Conservation (phyloP, 2,888 invertebrate species). For the Mamestra brassicae region DNA sequence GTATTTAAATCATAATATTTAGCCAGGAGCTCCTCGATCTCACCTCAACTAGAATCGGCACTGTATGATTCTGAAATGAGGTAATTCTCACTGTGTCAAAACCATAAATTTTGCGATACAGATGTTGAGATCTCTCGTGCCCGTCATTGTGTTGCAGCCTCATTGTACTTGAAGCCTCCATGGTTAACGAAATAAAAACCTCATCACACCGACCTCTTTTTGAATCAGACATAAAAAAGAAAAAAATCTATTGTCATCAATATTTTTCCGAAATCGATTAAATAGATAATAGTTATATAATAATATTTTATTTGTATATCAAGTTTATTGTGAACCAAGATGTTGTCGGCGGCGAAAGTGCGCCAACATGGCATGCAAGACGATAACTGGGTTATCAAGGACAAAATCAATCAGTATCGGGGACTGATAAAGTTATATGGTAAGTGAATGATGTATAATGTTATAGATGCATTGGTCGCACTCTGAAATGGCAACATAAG, state of each 20-base stretch:
- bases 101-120: too few species aligned
- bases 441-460: slow-evolving; percentile 74
- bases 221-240: background rate
- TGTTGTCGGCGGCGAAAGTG: slow-evolving; percentile 91
- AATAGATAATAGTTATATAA: slow-evolving; percentile 1
- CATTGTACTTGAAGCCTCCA: too few species aligned
- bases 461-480: too few species aligned
- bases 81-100: too few species aligned
- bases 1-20: too few species aligned
- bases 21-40: too few species aligned
- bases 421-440: slow-evolving; percentile 92
- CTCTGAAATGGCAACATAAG: too few species aligned
- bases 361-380: slow-evolving; percentile 92
- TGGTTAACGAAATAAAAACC: background rate
- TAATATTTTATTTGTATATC: slow-evolving; percentile 30
- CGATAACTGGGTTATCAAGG: slow-evolving; percentile 92
- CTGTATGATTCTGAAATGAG: too few species aligned
- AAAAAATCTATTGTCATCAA: slow-evolving; percentile 16
- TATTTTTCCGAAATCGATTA: slow-evolving; percentile 8
- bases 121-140: too few species aligned
- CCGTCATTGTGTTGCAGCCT: too few species aligned
- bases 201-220: slow-evolving; percentile 15
- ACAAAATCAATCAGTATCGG: slow-evolving; percentile 92
- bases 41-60: too few species aligned
- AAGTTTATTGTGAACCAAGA: slow-evolving; percentile 63